Evolutionary conservation across 2,113 vertebrate genomes (phyloP).

Genomic region (Daphoenositta chrysoptera): DNA sequence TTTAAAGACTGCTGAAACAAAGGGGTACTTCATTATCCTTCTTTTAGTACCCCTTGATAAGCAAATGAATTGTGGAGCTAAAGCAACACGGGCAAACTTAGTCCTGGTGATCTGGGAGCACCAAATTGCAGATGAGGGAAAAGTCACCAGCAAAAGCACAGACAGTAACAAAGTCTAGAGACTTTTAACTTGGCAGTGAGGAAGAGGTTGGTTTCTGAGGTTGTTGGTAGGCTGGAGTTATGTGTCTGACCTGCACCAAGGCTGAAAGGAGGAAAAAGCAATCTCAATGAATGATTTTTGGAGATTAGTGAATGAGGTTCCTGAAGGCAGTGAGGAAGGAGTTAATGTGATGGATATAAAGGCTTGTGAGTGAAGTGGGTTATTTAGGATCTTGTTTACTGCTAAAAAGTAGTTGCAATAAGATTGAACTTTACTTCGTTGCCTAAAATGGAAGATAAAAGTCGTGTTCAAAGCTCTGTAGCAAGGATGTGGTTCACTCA

Average conservation of each 20-base stretch:
- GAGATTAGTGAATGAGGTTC: not conserved
- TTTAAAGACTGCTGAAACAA: not conserved
- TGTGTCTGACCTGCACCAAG: not conserved
- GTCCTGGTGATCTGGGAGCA: not conserved
- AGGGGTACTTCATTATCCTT: not conserved
- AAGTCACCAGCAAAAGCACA: not conserved
- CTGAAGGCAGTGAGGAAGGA: not conserved
- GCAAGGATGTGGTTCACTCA: slow-evolving; percentile 8
- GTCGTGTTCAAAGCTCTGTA: not conserved
- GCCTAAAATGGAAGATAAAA: not conserved
- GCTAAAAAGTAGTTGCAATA: not conserved
- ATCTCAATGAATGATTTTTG: accelerated
- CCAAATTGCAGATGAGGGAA: not conserved
- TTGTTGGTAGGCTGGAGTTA: not conserved
- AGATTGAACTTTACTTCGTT: not conserved
- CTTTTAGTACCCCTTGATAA: not conserved
- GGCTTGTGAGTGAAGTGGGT: not conserved
- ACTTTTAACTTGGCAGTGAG: not conserved
- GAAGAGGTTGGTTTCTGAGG: not conserved
- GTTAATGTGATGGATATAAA: not conserved
- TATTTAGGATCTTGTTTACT: not conserved
- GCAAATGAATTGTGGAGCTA: not conserved
- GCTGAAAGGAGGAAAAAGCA: not conserved
- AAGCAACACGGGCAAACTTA: not conserved
- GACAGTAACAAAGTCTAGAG: not conserved